These are phyloP conservation scores for Myopa tessellatipennis DNA, from an alignment of 2,888 invertebrate species.

Conservation along the genomic window DNA sequence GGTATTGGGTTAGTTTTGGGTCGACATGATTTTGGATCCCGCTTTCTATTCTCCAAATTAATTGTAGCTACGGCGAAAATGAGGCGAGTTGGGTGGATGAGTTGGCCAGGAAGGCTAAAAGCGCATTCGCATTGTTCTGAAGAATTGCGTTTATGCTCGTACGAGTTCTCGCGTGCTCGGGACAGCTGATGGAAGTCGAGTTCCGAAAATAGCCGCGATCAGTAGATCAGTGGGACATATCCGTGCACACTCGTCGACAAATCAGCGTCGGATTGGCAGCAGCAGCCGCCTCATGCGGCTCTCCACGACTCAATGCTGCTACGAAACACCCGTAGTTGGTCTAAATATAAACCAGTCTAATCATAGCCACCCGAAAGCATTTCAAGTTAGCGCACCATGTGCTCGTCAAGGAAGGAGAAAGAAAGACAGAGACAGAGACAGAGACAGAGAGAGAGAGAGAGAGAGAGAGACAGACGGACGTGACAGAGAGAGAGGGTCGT, in stretches of 20 bases:
- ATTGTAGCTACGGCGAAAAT: neutral
- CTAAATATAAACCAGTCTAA: constrained; percentile 23
- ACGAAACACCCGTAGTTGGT: neutral
- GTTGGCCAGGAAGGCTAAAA: neutral
- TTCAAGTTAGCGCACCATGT: neutral
- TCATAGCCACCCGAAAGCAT: neutral
- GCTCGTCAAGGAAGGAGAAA: neutral
- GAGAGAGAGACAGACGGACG: neutral
- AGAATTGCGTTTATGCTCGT: constrained; percentile 16
- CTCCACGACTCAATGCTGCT: constrained; percentile 2
- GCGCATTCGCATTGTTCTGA: neutral
- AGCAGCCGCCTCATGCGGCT: constrained; percentile 17
- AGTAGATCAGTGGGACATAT: constrained; percentile 26
- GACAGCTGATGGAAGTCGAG: constrained; percentile 6
- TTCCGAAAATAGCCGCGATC: constrained; percentile 14
- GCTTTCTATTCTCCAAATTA: neutral
- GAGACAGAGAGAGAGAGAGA: neutral
- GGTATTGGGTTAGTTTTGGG: neutral
- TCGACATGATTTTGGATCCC: neutral
- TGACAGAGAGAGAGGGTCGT: too few relatives aligned
- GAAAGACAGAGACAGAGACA: neutral
- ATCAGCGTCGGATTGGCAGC: constrained; percentile 26
- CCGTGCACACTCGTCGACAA: constrained; percentile 9
- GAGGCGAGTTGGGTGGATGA: too few relatives aligned
- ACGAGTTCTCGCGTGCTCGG: constrained; percentile 45